Percentiles rank a stretch among this genome's conserved stretches.
Conservation (phyloP, 1,140 invertebrate species). For the Drosophila santomea region DNA sequence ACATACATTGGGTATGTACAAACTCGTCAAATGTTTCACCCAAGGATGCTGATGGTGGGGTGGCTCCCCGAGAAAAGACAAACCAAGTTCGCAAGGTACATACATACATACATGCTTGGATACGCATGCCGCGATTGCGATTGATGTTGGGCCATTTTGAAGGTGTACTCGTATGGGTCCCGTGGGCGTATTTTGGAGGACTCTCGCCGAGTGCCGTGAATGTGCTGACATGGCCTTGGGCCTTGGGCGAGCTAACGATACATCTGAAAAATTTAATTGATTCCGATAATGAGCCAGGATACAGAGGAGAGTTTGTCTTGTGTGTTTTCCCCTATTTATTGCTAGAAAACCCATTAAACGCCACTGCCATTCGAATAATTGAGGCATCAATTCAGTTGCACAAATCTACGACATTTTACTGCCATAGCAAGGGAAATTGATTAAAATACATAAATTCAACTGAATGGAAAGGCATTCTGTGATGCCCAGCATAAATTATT, state of each 20-base stretch:
- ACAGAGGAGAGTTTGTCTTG: slow-evolving; percentile 4
- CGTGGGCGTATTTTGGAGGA: slow-evolving; percentile 57
- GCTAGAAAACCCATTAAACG: slow-evolving; percentile 27
- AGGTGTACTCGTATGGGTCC: slow-evolving; percentile 54
- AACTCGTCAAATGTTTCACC: slow-evolving; percentile 18
- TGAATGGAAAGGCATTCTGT: background rate
- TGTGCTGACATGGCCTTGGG: slow-evolving; percentile 40
- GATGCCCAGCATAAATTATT: background rate
- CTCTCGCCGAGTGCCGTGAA: slow-evolving; percentile 15
- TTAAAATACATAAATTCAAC: slow-evolving; percentile 29
- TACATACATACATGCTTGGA: background rate
- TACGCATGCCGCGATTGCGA: slow-evolving; percentile 20
- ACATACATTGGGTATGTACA: background rate
- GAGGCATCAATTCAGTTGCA: slow-evolving; percentile 38
- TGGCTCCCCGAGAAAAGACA: slow-evolving; percentile 8
- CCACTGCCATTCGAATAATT: slow-evolving; percentile 40
- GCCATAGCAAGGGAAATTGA: slow-evolving; percentile 11
- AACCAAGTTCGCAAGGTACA: slow-evolving; percentile 21
- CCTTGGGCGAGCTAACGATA: slow-evolving; percentile 38
- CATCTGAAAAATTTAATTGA: slow-evolving; percentile 66
- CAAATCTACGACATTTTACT: slow-evolving; percentile 13
- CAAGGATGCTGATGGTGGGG: background rate
- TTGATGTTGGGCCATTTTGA: slow-evolving; percentile 38
- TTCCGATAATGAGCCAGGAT: slow-evolving; percentile 58
- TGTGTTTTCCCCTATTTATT: slow-evolving; percentile 18